Conservation (phyloP, 2,113 vertebrate genomes). For the Otis tarda region DNA sequence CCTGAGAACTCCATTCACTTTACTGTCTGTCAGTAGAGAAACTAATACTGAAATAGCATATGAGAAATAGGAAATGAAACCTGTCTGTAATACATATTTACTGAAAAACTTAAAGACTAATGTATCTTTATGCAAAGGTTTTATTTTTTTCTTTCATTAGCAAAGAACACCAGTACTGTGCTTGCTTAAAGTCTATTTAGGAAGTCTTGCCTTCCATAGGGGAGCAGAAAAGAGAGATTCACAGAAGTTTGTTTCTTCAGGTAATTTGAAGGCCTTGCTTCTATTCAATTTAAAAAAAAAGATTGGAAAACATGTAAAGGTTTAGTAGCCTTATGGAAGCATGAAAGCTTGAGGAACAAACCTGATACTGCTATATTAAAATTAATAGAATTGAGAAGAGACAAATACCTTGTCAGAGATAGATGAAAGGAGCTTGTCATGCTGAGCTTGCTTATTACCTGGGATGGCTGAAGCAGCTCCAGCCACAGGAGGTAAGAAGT, state of each 20-base stretch:
- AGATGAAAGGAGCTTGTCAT: neutral
- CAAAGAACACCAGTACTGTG: neutral
- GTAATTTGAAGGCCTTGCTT: neutral
- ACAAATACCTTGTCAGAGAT: neutral
- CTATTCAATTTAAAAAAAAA: neutral
- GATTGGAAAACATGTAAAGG: neutral
- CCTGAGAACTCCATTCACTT: neutral
- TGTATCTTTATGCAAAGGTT: neutral
- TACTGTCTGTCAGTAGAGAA: neutral
- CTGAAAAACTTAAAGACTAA: neutral
- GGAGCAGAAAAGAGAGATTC: neutral
- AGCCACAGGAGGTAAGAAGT: neutral
- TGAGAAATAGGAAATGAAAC: neutral
- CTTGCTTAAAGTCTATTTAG: neutral
- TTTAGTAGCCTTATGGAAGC: neutral
- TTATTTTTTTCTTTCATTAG: neutral
- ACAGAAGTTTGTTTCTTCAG: neutral
- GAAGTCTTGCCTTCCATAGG: neutral
- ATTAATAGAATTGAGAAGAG: neutral
- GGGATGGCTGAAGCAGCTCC: neutral
- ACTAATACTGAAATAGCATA: neutral
- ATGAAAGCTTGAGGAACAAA: neutral
- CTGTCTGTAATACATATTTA: neutral
- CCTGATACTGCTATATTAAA: neutral
- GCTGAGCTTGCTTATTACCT: neutral